These are phyloP conservation scores for Caenorhabditis becei DNA, from an alignment of 2,888 invertebrate genomes.

Conservation along the genomic window DNA sequence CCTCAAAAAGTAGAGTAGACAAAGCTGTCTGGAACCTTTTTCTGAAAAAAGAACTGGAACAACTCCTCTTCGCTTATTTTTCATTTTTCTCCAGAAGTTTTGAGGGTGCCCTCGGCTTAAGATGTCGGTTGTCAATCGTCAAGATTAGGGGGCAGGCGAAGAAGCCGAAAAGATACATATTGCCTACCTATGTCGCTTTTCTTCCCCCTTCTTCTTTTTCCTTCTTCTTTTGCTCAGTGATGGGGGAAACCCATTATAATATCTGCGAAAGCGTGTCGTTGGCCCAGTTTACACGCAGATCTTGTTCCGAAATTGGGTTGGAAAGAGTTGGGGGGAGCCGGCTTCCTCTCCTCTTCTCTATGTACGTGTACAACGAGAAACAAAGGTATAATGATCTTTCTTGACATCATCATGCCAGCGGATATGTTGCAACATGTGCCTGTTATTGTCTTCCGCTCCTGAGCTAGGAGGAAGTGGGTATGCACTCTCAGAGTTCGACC, in stretches of 20 bases:
- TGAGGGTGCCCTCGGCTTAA: background rate
- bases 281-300: constrained; percentile 38
- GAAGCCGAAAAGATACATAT: constrained; percentile 27
- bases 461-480: constrained; percentile 8
- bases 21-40: no score
- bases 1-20: no score
- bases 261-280: constrained; percentile 42
- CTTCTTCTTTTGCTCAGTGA: constrained; percentile 7
- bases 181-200: constrained; percentile 25
- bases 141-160: background rate
- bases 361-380: constrained; percentile 21
- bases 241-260: constrained; percentile 62
- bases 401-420: constrained; percentile 36
- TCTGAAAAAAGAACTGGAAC: background rate
- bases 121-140: background rate
- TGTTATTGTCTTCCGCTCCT: constrained; percentile 16
- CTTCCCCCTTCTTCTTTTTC: constrained; percentile 3
- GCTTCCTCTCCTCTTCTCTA: constrained; percentile 13
- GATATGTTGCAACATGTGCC: constrained; percentile 44
- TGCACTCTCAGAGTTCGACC: background rate
- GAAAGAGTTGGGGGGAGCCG: constrained; percentile 13
- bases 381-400: constrained; percentile 41
- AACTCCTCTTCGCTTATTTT: background rate
- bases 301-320: constrained; percentile 50
- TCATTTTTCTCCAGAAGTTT: background rate